Evolutionary conservation across 2,797 vertebrate species (phyloP), one percentile per base, ranked within the genome.

Genomic region (Percopsis omiscomaycus): DNA sequence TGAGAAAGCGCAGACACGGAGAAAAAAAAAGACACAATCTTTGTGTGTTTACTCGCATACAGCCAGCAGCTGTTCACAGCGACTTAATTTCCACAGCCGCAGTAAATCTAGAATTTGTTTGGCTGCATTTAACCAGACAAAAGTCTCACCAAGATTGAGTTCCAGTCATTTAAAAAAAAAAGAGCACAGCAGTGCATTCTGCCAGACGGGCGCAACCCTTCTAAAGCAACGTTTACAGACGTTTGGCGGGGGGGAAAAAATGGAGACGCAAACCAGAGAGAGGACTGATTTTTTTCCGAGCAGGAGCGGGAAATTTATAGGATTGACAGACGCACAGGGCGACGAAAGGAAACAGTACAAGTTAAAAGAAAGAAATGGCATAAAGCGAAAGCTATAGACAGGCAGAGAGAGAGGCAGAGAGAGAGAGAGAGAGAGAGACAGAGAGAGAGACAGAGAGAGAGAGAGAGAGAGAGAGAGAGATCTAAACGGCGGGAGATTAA

Each of bases 401-500:
- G 74, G 79, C 56, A 11, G 37, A 54, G 46, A 77, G 52, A 30
- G 28, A 30, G 28, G 16, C 13, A 55, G 14, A 16, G 54, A 42
- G 13, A 37, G 52, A 30, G 28, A 30, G 28, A 55, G 14, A 16
- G 54, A 42, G 13, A 37, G 52, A 30, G 28, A 30, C 11, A 55
- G 14, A 16, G 54, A 42, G 13, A 37, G 52, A 30, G 28, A 30
- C 11, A 55, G 14, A 16, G 54, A 42, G 13, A 37, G 52, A 30
- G 28, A 30, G 28, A 11, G 37, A 54, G 46, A 77, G 52, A 30
- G 28, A 30, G 28, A 55, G 14, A 16, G 54, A 42, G 13, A 37
- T 51, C 85, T 82, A 85, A 75, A 84, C 74, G 54, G 22, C 50
- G 22, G 66, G 63, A 75, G 75, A 82, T 68, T 72, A 81, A 79